A percentile compares a stretch with the other conserved stretches of the same genome.
phyloP scores from a whole-genome alignment of 2,888 invertebrate genomes.

The Polia nebulosa region DNA sequence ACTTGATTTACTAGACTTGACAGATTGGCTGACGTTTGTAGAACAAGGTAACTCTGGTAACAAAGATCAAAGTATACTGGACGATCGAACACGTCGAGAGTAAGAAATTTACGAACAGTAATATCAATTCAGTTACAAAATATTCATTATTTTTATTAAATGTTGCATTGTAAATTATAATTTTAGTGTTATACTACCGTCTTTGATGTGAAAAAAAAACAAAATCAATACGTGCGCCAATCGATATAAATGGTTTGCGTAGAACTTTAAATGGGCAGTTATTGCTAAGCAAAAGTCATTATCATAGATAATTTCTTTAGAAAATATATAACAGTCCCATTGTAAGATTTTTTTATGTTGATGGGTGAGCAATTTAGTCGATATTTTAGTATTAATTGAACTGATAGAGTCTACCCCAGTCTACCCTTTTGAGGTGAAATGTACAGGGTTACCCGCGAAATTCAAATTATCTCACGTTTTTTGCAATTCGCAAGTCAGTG shows the following conservation, averaged over 20 bases:
- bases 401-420: no score
- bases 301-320: background rate
- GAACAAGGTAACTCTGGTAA: background rate
- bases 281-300: background rate
- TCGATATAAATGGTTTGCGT: slow-evolving; percentile 15
- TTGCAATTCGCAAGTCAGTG: no score
- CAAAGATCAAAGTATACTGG: background rate
- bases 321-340: background rate
- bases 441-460: no score
- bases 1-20: background rate
- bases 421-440: no score
- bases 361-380: background rate
- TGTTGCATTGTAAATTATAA: background rate
- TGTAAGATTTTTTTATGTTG: background rate
- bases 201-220: slow-evolving; percentile 4
- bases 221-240: slow-evolving; percentile 39
- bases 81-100: no score
- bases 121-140: background rate
- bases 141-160: background rate
- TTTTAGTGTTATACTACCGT: no score
- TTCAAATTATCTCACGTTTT: no score
- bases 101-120: background rate
- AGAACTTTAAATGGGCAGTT: background rate
- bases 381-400: background rate
- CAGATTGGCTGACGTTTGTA: background rate